Evolutionary conservation across 2,113 vertebrate genomes (phyloP).

Genomic region (Plotosus lineatus): DNA sequence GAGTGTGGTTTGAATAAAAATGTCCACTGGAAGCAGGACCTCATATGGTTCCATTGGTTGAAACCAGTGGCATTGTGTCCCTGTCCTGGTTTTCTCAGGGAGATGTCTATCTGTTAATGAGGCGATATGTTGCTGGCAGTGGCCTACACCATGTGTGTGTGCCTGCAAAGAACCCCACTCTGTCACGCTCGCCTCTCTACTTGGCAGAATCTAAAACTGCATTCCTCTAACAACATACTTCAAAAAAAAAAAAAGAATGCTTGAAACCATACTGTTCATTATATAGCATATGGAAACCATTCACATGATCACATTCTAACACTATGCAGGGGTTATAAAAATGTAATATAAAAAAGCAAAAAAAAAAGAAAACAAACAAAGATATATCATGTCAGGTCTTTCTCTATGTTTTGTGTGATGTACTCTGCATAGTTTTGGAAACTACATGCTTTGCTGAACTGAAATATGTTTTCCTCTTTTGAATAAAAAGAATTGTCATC

Average conservation of each 20-base stretch:
- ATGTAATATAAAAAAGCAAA: neutral
- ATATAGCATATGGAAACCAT: neutral
- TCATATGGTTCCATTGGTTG: constrained; percentile 37
- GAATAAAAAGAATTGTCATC: neutral
- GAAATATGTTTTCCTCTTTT: neutral
- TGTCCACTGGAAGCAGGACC: neutral
- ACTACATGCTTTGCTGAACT: neutral
- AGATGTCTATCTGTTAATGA: constrained; percentile 45
- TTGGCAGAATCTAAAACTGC: constrained; percentile 73
- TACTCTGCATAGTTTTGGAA: neutral
- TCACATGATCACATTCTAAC: neutral
- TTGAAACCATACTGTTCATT: neutral
- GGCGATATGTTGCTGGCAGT: constrained; percentile 22
- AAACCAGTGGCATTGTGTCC: constrained; percentile 19
- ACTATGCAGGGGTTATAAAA: neutral
- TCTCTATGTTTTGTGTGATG: neutral
- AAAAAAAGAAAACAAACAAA: neutral
- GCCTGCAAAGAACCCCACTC: neutral
- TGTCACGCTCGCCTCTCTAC: constrained; percentile 24
- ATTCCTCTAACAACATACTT: constrained; percentile 54
- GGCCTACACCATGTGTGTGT: constrained; percentile 8
- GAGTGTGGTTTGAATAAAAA: constrained; percentile 2
- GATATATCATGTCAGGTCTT: neutral
- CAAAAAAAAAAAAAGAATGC: neutral
- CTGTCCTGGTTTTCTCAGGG: constrained; percentile 25